phyloP scores from a whole-genome alignment of 2,888 invertebrate species.

The Malthinus flaveolus region DNA sequence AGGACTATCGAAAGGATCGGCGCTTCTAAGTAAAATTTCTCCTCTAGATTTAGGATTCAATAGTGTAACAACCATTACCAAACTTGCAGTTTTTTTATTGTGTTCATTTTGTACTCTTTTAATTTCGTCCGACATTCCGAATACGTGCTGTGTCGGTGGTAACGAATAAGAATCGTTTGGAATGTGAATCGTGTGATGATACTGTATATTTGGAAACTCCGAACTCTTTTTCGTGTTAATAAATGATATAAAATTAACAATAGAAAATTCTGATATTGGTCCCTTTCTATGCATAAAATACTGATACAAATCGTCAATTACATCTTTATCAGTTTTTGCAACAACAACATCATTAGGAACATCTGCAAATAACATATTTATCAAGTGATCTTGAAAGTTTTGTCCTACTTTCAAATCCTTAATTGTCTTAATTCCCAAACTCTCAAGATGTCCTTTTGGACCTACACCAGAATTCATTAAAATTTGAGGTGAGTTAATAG shows the following conservation, averaged over 20 bases:
- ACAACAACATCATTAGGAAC: constrained; percentile 57
- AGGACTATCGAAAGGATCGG: constrained; percentile 62
- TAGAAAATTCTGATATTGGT: constrained; percentile 52
- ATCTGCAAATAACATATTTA: background rate
- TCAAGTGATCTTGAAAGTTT: constrained; percentile 52
- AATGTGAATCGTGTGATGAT: constrained; percentile 55
- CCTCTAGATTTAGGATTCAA: constrained; percentile 67
- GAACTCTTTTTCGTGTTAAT: constrained; percentile 52
- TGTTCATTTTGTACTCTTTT: background rate
- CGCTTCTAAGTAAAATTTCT: constrained; percentile 57
- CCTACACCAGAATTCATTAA: constrained; percentile 67
- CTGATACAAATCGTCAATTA: constrained; percentile 53
- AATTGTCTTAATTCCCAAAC: constrained; percentile 47
- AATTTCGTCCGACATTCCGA: constrained; percentile 2
- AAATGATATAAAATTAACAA: constrained; percentile 56
- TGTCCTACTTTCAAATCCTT: constrained; percentile 55
- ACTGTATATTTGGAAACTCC: constrained; percentile 62
- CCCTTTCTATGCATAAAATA: constrained; percentile 58
- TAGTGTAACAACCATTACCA: constrained; percentile 74
- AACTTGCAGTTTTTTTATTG: background rate
- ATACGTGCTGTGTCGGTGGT: background rate
- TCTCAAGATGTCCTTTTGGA: constrained; percentile 48
- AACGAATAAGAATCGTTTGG: constrained; percentile 39
- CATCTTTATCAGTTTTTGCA: constrained; percentile 42
- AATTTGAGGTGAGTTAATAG: constrained; percentile 89